Conservation (phyloP, 2,797 vertebrate genomes). For the Urosaurus nigricauda region DNA sequence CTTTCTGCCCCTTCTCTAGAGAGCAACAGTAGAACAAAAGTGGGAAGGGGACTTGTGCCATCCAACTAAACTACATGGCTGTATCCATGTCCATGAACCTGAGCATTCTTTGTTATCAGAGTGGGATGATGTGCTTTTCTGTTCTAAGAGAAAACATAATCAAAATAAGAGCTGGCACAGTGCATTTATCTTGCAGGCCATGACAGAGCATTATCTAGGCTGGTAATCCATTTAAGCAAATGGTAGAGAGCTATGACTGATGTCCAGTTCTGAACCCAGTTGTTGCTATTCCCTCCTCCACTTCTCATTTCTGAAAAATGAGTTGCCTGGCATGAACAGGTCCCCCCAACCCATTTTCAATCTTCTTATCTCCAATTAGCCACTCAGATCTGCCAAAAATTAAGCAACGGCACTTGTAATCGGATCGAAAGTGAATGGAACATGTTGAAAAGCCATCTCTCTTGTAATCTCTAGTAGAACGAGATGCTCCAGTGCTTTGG, state of each 20-base stretch:
- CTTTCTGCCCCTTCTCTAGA: background rate
- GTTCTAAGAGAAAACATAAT: slow-evolving; percentile 41
- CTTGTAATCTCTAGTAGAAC: slow-evolving; percentile 55
- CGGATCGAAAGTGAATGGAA: slow-evolving; percentile 67
- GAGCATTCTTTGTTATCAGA: background rate
- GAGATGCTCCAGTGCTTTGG: slow-evolving; percentile 39
- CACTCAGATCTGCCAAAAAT: slow-evolving; percentile 68
- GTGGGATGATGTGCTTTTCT: background rate
- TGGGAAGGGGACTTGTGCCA: background rate
- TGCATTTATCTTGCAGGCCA: slow-evolving; percentile 45
- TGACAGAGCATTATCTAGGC: slow-evolving; percentile 31
- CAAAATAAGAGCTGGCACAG: slow-evolving; percentile 48
- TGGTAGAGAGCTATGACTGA: slow-evolving; percentile 55
- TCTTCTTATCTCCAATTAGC: slow-evolving; percentile 71
- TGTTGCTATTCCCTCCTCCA: background rate
- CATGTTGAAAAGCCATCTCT: slow-evolving; percentile 59
- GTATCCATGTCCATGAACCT: background rate
- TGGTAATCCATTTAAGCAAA: slow-evolving; percentile 64
- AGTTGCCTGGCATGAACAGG: slow-evolving; percentile 46
- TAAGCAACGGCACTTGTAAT: slow-evolving; percentile 57
- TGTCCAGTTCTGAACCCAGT: slow-evolving; percentile 54
- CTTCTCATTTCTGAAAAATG: slow-evolving; percentile 61
- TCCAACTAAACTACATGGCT: background rate
- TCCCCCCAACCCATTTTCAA: slow-evolving; percentile 40
- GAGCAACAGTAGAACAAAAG: background rate